These are phyloP conservation scores for Selenia dentaria DNA, from an alignment of 2,888 invertebrate species.

Conservation along the genomic window DNA sequence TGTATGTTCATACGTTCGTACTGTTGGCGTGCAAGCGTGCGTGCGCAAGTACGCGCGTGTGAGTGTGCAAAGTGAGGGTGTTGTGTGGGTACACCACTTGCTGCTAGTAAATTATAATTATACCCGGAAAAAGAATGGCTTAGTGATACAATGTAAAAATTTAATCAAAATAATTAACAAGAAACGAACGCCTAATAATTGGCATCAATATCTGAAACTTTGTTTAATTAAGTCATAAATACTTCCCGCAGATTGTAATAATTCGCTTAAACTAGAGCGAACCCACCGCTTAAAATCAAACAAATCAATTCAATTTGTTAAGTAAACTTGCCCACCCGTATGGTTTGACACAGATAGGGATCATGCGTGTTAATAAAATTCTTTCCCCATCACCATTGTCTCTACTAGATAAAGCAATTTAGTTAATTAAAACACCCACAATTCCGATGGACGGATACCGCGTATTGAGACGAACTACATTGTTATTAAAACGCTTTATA, in stretches of 20 bases:
- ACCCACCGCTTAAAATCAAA: slow-evolving; percentile 67
- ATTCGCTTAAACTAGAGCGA: slow-evolving; percentile 36
- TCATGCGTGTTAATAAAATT: slow-evolving; percentile 69
- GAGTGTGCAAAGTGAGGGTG: too few relatives aligned
- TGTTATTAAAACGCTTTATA: slow-evolving; percentile 65
- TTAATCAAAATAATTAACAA: too few relatives aligned
- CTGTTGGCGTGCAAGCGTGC: too few relatives aligned
- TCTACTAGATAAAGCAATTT: slow-evolving; percentile 80
- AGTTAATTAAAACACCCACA: slow-evolving; percentile 79
- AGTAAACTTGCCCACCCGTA: slow-evolving; percentile 76
- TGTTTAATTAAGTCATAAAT: too few relatives aligned
- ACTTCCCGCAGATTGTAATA: background rate
- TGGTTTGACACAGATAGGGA: slow-evolving; percentile 59
- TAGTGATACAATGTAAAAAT: too few relatives aligned
- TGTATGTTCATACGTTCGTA: too few relatives aligned
- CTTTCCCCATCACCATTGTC: slow-evolving; percentile 74
- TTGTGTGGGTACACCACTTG: too few relatives aligned
- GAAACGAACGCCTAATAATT: too few relatives aligned
- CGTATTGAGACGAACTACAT: slow-evolving; percentile 65
- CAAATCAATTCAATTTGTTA: slow-evolving; percentile 80
- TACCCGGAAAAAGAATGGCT: too few relatives aligned
- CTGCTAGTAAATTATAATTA: too few relatives aligned
- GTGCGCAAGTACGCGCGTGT: too few relatives aligned
- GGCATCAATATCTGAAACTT: too few relatives aligned
- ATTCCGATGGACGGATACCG: slow-evolving; percentile 32